Evolutionary conservation across 1,140 invertebrate genomes (phyloP).

Genomic region (Zaprionus camerounensis): DNA sequence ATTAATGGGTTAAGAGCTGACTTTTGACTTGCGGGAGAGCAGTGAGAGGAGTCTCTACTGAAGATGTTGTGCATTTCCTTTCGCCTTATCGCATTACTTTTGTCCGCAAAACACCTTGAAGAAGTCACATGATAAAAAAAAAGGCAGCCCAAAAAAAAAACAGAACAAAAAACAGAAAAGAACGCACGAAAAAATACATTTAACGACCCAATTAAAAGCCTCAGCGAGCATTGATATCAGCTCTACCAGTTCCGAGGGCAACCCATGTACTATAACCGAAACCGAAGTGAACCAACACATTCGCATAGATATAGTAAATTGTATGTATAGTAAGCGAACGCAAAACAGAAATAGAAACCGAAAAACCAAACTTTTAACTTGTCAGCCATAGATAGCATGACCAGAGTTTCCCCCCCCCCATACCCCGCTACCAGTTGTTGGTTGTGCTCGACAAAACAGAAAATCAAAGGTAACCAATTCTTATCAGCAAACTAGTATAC

Average conservation of each 20-base stretch:
- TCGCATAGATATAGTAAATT: slow-evolving; percentile 69
- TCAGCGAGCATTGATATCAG: slow-evolving; percentile 70
- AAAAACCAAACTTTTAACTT: slow-evolving; percentile 47
- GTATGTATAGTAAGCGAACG: slow-evolving; percentile 60
- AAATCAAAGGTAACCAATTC: slow-evolving; percentile 75
- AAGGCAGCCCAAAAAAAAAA: slow-evolving; percentile 13
- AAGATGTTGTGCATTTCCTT: background rate
- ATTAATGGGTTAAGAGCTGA: slow-evolving; percentile 78
- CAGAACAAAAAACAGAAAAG: background rate
- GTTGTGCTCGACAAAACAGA: slow-evolving; percentile 13
- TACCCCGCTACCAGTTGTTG: slow-evolving; percentile 1
- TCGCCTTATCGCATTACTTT: slow-evolving; percentile 4
- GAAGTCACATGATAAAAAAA: slow-evolving; percentile 55
- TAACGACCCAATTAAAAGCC: slow-evolving; percentile 82
- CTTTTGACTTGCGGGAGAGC: slow-evolving; percentile 51
- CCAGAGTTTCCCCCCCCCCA: background rate
- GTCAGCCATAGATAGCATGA: slow-evolving; percentile 48
- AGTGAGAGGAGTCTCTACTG: background rate
- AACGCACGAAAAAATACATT: slow-evolving; percentile 62
- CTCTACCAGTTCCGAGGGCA: background rate
- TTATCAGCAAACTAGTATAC: slow-evolving; percentile 55
- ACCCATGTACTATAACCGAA: slow-evolving; percentile 32
- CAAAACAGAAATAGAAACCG: slow-evolving; percentile 33
- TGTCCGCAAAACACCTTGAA: slow-evolving; percentile 65
- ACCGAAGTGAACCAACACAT: slow-evolving; percentile 36